Evolutionary conservation across 2,888 invertebrate genomes (phyloP).

Genomic region (Cheilosia vernalis): DNA sequence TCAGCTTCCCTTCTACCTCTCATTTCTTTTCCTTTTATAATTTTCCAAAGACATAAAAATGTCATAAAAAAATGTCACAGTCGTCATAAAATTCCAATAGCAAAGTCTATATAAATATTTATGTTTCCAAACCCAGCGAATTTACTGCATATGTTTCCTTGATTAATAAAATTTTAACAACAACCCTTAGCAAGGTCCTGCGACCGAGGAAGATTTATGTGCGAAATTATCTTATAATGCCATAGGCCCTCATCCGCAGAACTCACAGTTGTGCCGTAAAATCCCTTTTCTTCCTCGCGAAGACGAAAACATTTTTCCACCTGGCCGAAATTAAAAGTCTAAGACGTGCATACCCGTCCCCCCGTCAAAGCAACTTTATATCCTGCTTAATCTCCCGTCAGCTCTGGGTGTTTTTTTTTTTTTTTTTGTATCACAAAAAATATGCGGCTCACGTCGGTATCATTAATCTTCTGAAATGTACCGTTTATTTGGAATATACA

Average conservation of each 20-base stretch:
- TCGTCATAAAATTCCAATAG: neutral
- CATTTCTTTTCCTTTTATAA: neutral
- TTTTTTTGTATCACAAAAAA: slow-evolving; percentile 12
- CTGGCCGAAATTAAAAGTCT: slow-evolving; percentile 5
- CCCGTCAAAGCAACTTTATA: neutral
- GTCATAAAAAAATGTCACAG: neutral
- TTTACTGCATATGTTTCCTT: slow-evolving; percentile 20
- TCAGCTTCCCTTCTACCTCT: neutral
- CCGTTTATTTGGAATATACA: slow-evolving; percentile 50
- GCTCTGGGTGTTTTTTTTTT: neutral
- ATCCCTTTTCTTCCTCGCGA: neutral
- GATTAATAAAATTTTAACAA: slow-evolving; percentile 13
- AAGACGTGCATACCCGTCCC: neutral
- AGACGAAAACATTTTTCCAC: neutral
- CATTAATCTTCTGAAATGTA: slow-evolving; percentile 68
- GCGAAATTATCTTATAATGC: neutral
- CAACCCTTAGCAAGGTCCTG: slow-evolving; percentile 5
- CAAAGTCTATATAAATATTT: slow-evolving; percentile 4
- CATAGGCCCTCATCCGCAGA: neutral
- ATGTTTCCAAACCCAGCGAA: neutral
- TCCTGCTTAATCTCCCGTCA: slow-evolving; percentile 12
- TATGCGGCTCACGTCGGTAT: slow-evolving; percentile 58
- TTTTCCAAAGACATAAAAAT: neutral
- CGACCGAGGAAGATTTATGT: slow-evolving; percentile 17
- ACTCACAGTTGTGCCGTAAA: neutral